phyloP scores from a whole-genome alignment of 2,888 invertebrate species.

The Athrips mouffetella region DNA sequence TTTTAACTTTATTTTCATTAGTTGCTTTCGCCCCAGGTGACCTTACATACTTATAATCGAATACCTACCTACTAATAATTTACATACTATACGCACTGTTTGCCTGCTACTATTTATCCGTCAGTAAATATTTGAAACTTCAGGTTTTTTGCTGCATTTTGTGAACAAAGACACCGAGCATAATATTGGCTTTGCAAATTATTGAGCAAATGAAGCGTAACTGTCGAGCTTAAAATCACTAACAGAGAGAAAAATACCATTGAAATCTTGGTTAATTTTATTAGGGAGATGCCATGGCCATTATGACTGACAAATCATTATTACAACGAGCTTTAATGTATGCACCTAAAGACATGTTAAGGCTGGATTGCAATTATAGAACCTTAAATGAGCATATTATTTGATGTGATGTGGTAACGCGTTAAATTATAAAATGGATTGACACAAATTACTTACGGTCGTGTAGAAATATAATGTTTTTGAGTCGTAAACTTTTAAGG shows the following conservation, averaged over 20 bases:
- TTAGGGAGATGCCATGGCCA: conserved; percentile 37
- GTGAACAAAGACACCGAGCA: background rate
- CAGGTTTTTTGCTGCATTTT: background rate
- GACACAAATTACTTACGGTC: conserved; percentile 3
- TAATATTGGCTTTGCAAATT: background rate
- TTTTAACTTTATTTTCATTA: no score
- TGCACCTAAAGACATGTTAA: background rate
- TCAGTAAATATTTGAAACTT: background rate
- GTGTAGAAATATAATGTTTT: background rate
- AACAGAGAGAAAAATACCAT: conserved; percentile 32
- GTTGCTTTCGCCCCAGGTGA: no score
- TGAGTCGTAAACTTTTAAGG: no score
- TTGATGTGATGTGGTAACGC: background rate
- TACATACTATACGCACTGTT: no score
- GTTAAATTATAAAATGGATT: conserved; percentile 1
- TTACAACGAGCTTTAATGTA: conserved; percentile 1
- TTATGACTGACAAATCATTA: conserved; percentile 36
- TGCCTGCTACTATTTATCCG: no score
- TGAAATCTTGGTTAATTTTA: conserved; percentile 36
- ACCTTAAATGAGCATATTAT: no score
- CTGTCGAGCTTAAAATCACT: background rate
- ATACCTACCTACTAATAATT: no score
- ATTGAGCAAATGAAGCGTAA: background rate
- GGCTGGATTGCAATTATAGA: background rate
- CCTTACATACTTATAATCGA: no score